A percentile compares a stretch with the other conserved stretches of the same genome.
Conservation (phyloP, 2,113 vertebrate species). For the Coptodon bakossiorum region DNA sequence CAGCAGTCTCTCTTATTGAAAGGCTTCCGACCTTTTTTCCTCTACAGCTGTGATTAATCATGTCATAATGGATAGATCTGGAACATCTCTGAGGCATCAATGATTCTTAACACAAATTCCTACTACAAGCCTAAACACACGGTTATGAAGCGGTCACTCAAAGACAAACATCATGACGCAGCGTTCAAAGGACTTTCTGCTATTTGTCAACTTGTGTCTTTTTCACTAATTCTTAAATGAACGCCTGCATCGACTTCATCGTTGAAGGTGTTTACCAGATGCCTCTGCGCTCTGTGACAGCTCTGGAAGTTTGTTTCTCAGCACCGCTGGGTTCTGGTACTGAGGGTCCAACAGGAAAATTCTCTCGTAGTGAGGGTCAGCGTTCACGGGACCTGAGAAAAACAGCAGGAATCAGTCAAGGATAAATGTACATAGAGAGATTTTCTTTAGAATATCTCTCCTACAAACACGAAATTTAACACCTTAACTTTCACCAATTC, state of each 20-base stretch:
- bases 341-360: conserved; percentile 85
- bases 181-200: background rate
- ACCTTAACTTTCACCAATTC: background rate
- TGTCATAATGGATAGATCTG: background rate
- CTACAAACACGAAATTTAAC: background rate
- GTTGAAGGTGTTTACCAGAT: conserved; percentile 69
- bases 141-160: background rate
- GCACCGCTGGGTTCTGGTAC: conserved; percentile 80
- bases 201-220: background rate
- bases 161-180: background rate
- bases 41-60: background rate
- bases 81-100: background rate
- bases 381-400: conserved; percentile 6
- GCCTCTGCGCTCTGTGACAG: conserved; percentile 85
- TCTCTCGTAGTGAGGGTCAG: conserved; percentile 84
- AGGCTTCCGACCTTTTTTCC: fast-evolving
- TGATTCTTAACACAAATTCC: background rate
- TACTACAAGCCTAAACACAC: background rate
- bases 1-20: background rate
- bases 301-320: conserved; percentile 82
- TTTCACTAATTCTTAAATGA: background rate
- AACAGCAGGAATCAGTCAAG: background rate
- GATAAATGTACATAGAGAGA: background rate
- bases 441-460: background rate
- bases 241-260: background rate